A percentile compares a stretch with the other conserved stretches of the same genome.
Evolutionary conservation across 1,140 invertebrate species (phyloP).

Genomic region (Heliconius congener): DNA sequence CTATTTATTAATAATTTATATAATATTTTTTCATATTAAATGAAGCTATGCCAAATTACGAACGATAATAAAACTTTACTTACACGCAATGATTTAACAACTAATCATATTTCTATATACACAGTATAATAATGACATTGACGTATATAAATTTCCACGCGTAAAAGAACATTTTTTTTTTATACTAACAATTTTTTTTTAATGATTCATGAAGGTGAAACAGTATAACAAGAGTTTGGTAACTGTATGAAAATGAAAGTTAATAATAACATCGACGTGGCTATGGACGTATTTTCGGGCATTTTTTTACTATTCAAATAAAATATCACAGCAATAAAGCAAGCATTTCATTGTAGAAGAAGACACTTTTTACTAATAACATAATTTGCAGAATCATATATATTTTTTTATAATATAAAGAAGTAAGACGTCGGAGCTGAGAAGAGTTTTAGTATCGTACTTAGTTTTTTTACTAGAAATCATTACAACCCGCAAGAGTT

Average conservation of each 20-base stretch:
- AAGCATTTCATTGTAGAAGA: not conserved
- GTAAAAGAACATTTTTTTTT: not conserved
- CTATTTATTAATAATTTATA: not conserved
- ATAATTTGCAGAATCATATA: not conserved
- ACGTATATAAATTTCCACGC: not conserved
- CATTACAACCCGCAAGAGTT: not conserved
- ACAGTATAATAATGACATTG: constrained; percentile 1
- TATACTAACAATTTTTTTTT: not conserved
- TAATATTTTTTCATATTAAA: not conserved
- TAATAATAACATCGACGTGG: not conserved
- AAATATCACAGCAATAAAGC: constrained; percentile 9
- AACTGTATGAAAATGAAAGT: not conserved
- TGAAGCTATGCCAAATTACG: not conserved
- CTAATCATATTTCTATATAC: constrained; percentile 5
- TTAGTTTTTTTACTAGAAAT: too few relatives aligned
- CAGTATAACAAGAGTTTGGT: not conserved
- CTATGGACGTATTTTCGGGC: not conserved
- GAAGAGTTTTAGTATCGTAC: too few relatives aligned
- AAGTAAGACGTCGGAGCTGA: too few relatives aligned
- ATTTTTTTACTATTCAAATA: not conserved
- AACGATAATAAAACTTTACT: constrained; percentile 12
- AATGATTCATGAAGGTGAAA: not conserved
- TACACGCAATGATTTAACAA: constrained; percentile 3
- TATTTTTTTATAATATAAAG: too few relatives aligned
- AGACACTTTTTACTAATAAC: not conserved